Percentiles rank a stretch among this genome's conserved stretches.
Evolutionary conservation across 2,797 vertebrate genomes (phyloP).

Genomic region (Balearica regulorum): DNA sequence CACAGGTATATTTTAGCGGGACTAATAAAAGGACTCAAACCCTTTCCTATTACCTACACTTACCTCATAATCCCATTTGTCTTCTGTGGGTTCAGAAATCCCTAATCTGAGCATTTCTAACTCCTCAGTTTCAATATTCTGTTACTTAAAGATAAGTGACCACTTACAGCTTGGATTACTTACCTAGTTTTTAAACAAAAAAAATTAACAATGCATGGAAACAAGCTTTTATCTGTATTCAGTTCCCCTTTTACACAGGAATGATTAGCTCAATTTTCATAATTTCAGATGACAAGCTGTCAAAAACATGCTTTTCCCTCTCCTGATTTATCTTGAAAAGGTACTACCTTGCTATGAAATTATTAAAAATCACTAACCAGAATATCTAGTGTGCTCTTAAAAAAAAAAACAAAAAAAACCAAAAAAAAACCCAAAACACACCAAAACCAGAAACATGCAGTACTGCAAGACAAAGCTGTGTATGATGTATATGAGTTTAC

Average conservation of each 20-base stretch:
- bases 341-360: neutral
- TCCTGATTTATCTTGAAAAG: neutral
- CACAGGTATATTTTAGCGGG: neutral
- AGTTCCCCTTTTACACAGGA: neutral
- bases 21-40: neutral
- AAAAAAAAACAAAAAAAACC: neutral
- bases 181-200: neutral
- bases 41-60: neutral
- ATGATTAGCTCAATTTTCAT: neutral
- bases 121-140: neutral
- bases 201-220: neutral
- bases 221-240: neutral
- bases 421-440: no score
- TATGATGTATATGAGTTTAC: neutral
- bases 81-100: neutral
- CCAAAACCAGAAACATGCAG: neutral
- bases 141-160: neutral
- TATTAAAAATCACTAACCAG: neutral
- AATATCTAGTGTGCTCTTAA: neutral
- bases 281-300: constrained; percentile 25
- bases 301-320: neutral
- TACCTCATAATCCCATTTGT: neutral
- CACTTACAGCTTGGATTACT: neutral
- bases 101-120: neutral
- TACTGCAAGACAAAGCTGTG: neutral